A percentile compares a stretch with the other conserved stretches of the same genome.
Evolutionary conservation across 1,140 invertebrate species (phyloP).

Genomic region (Goniozus legneri): DNA sequence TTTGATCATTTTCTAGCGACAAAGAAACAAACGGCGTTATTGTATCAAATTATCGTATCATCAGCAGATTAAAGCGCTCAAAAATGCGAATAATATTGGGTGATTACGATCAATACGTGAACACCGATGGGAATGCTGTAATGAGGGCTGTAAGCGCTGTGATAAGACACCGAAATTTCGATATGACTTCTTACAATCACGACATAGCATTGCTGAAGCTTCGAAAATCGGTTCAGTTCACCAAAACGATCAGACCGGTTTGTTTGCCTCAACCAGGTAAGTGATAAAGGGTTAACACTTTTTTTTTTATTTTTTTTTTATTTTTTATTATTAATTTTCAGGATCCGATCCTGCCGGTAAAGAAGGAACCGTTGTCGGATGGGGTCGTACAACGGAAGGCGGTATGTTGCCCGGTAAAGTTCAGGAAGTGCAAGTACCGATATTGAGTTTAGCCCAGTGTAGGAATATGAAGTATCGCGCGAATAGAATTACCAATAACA

Average conservation of each 20-base stretch:
- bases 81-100: constrained; percentile 77
- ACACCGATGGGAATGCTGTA: constrained; percentile 69
- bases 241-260: constrained; percentile 75
- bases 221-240: constrained; percentile 71
- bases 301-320: background rate
- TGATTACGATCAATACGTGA: constrained; percentile 77
- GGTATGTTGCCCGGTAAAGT: constrained; percentile 75
- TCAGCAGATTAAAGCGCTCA: constrained; percentile 66
- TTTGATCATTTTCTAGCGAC: no score
- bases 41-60: constrained; percentile 3
- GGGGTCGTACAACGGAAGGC: constrained; percentile 78
- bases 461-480: constrained; percentile 77
- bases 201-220: constrained; percentile 79
- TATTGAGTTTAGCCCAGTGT: constrained; percentile 73
- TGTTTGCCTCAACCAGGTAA: constrained; percentile 69
- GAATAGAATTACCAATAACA: constrained; percentile 74
- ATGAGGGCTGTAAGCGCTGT: constrained; percentile 76
- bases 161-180: constrained; percentile 76
- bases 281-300: constrained; percentile 26
- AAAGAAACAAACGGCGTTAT: background rate
- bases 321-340: constrained; percentile 17
- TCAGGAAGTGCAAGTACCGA: constrained; percentile 81
- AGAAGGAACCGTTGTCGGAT: constrained; percentile 74
- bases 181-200: constrained; percentile 80
- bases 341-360: constrained; percentile 70